Conservation (phyloP, 2,113 vertebrate species). For the Hippocampus guttulatus region DNA sequence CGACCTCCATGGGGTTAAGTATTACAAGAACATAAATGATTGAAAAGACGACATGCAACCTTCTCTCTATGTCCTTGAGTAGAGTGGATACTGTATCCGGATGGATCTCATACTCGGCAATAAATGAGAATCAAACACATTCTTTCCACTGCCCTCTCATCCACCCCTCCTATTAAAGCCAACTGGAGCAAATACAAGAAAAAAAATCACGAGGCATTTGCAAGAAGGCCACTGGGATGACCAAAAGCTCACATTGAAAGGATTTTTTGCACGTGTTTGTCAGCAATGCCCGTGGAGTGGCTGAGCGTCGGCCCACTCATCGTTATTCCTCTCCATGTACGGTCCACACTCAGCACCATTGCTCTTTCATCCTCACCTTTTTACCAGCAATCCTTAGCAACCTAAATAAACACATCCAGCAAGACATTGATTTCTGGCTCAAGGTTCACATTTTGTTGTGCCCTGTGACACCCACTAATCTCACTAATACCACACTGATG, state of each 20-base stretch:
- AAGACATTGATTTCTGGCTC: slow-evolving; percentile 57
- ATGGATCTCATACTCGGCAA: slow-evolving; percentile 15
- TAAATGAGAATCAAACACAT: slow-evolving; percentile 17
- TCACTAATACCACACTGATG: slow-evolving; percentile 58
- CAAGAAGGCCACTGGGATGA: slow-evolving; percentile 47
- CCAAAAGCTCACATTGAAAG: slow-evolving; percentile 52
- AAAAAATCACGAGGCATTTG: slow-evolving; percentile 59
- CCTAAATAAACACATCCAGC: slow-evolving; percentile 37
- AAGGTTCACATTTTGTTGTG: slow-evolving; percentile 47
- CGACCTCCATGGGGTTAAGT: slow-evolving; percentile 37
- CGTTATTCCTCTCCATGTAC: slow-evolving; percentile 53
- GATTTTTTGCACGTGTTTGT: slow-evolving; percentile 31
- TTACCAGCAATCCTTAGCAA: slow-evolving; percentile 38
- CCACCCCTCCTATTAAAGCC: slow-evolving; percentile 43
- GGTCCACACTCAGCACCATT: slow-evolving; percentile 24
- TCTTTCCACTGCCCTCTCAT: slow-evolving; percentile 17
- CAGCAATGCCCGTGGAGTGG: slow-evolving; percentile 34
- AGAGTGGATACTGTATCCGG: background rate
- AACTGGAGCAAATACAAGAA: slow-evolving; percentile 40
- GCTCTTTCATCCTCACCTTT: slow-evolving; percentile 27
- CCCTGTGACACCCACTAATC: slow-evolving; percentile 61
- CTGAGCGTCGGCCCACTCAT: slow-evolving; percentile 42
- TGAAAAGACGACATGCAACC: slow-evolving; percentile 50
- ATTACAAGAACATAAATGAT: slow-evolving; percentile 60
- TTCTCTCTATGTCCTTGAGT: slow-evolving; percentile 33